Base-by-base conservation (phyloP, 2,113 vertebrate genomes). In the Dicentrarchus labrax region DNA sequence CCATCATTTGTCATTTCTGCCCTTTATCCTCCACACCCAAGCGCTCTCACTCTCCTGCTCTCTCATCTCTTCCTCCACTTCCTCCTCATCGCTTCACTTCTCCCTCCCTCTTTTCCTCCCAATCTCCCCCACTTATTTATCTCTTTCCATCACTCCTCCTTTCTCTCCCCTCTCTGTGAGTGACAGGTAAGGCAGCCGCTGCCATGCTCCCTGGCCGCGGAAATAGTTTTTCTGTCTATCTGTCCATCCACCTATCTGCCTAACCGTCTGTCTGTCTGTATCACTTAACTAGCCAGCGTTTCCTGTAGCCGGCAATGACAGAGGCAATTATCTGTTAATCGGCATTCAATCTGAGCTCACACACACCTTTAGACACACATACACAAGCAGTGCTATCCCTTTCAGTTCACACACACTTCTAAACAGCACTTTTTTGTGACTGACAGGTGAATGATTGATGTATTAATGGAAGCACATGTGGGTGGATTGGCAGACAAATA, bases 301-400 rank as follows among this genome's bases (percentile, higher is more conserved):
- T 87, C 59, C 76, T 71, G 71, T 82, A 19, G 54, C n/a, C 51
- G 8, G 51, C 41, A 43, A 48, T 50, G 78, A 84, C 85, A 66
- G 75, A 80, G 24, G 84, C 78, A 82, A 88, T 91, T 80, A 84
- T 79, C 77, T 78, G 74, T 69, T 91, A 82, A 90, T 90, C 84
- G 86, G 74, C 22, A 65, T 82, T 62, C 22, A 79, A 43, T 72
- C 19, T 13, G 17, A 48, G 38, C 21, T 3, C 59, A 24, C 68
- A 16, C 72, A 30, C 65, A 71, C 53, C 47, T 72, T 39, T 48
- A 72, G n/a, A 68, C 53, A 60, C 21, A 67, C 17, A 68, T 3
- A 72, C 39, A 72, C 13, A 5, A 1, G 0, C 1, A 4, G 45
- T 38, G 48, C 61, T 45, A 36, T 38, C 6, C 60, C 50, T 57